Base-by-base conservation (phyloP, 2,113 vertebrate genomes). In the Silurus asotus region DNA sequence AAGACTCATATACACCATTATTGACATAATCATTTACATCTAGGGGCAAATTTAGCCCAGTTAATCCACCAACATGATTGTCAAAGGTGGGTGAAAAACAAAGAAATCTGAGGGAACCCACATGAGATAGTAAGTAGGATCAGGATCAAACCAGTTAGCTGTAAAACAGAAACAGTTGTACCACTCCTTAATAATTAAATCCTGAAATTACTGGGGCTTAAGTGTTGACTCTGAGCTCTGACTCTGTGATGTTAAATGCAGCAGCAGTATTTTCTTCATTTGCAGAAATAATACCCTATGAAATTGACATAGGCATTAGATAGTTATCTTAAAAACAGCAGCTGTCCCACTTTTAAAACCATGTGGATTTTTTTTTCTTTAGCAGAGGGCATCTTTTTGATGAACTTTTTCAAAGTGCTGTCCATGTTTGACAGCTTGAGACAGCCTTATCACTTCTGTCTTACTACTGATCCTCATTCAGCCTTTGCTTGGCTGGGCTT, bases 391-490 rank as follows among this genome's bases (percentile, higher is more conserved):
- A 37, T 37, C 37, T 37, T 37, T 53, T 1, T 25, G 14, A 28
- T 55, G 19, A 13, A 7, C n/a, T 48, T 48, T 84, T 74, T 72
- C 67, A 56, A 51, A 76, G 15, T 48, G 5, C 56, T 78, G n/a
- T 76, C 37, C 62, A 65, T 75, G 37, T 79, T 85, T 69, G 28
- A 76, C 20, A 62, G 49, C 48, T 56, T 84, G 69, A 78, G 85
- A 81, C 25, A 45, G 28, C 70, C 72, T 82, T 82, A 72, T 87
- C 76, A 7, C 64, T 72, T 55, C 65, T 51, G 72, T 23, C 45
- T 74, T 74, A 9, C 19, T 13, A 19, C 86, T 89, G 88, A 87
- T 84, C 72, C 83, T 84, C 19, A 62, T 84, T 89, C 85, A 85
- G 86, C 56, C 77, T 84, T 56, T 3, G 74, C 49, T 28, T 56